Conservation (phyloP, 2,888 invertebrate species). For the Euphydryas editha region DNA sequence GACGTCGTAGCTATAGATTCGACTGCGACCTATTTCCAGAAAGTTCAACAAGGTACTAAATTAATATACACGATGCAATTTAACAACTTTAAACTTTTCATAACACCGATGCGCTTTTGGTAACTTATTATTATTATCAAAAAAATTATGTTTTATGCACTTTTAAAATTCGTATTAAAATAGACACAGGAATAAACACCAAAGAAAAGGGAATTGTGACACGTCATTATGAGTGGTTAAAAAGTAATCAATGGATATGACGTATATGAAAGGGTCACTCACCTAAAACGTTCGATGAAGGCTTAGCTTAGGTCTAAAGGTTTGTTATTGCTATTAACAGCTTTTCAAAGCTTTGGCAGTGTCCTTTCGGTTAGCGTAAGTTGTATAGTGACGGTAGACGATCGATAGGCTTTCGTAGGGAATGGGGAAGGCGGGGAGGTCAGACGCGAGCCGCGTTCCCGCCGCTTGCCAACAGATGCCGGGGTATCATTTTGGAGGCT, state of each 20-base stretch:
- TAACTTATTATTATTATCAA: no score
- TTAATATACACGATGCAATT: conserved; percentile 33
- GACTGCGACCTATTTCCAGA: conserved; percentile 64
- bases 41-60: conserved; percentile 48
- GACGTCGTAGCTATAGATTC: conserved; percentile 32
- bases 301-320: conserved; percentile 58
- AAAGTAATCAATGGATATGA: conserved; percentile 52
- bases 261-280: conserved; percentile 57
- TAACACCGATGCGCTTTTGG: not conserved
- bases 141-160: not conserved
- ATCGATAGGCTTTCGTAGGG: conserved; percentile 68
- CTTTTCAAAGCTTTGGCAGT: conserved; percentile 60
- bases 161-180: conserved; percentile 20
- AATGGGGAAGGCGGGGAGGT: conserved; percentile 45
- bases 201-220: conserved; percentile 29
- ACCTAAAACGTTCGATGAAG: conserved; percentile 50
- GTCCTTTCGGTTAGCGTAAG: conserved; percentile 69
- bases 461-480: conserved; percentile 67
- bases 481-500: conserved; percentile 49
- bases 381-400: conserved; percentile 64
- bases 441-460: conserved; percentile 49
- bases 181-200: conserved; percentile 27
- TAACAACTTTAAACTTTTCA: conserved; percentile 2
- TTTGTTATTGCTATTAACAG: conserved; percentile 55
- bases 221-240: conserved; percentile 59